Evolutionary conservation across 2,888 invertebrate species (phyloP), one percentile per base, ranked within the genome.

Genomic region (Nemotelus pantherinus): DNA sequence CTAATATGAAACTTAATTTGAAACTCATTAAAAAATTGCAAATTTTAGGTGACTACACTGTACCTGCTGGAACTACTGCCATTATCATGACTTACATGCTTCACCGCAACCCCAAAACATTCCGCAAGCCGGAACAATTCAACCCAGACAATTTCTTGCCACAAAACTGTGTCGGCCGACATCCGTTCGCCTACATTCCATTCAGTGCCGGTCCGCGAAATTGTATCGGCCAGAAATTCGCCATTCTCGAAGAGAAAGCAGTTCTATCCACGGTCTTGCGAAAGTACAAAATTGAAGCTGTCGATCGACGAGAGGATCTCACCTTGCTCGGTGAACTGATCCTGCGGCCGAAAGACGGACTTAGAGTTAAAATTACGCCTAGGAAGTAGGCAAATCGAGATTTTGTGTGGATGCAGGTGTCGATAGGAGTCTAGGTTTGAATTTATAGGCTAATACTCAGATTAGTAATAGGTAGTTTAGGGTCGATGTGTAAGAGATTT

Each of bases 91-190:
- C 93, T 5, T 91, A 88, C 81, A 91, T 92, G 82, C 81, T 92
- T 53, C 94, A 94, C 83, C 89, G 91, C 45, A 89, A 92, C 82
- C 89, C 91, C 0, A 88, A 90, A 45, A 85, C 90, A 55, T 94
- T 90, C 85, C 89, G 91, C 2, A 89, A 94, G 80, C 93, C 94
- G 0, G 88, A 90, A 65, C 88, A 87, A 79, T 94, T 92, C 83
- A 90, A 92, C 83, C 93, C 93, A 0, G 93, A 93, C 72, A 88
- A 94, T 82, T 94, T 94, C 84, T 84, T 92, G 78, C 90, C 91
- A 0, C 92, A 93, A 82, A 90, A 90, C 82, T 87, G 88, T 77
- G 82, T 85, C 9, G 88, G 87, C 0, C 88, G 92, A 65, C 92
- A 93, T 85, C 91, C 91, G 0, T 93, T 90, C 79, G 89, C 91